These are phyloP conservation scores for Varanus salvator DNA, from an alignment of 2,113 vertebrate genomes.

Conservation along the genomic window DNA sequence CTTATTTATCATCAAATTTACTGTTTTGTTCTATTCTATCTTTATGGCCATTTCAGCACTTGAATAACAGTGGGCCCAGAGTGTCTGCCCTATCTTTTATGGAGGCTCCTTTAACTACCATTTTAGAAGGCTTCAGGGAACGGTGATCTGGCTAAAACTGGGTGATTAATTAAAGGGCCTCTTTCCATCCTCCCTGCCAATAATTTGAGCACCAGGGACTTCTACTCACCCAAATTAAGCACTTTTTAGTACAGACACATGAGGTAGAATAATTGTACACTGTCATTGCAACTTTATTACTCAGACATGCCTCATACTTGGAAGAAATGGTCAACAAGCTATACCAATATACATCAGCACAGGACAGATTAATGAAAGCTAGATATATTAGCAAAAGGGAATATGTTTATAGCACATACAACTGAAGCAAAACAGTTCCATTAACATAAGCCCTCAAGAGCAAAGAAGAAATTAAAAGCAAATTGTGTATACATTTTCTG, in stretches of 20 bases:
- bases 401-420: not conserved
- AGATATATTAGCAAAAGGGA: constrained; percentile 8
- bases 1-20: not conserved
- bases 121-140: not conserved
- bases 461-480: constrained; percentile 17
- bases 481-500: not conserved
- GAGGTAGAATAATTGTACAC: not conserved
- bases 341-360: not conserved
- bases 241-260: not conserved
- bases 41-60: not conserved
- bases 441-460: constrained; percentile 23
- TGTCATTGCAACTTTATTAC: not conserved
- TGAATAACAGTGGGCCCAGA: not conserved
- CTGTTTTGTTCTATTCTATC: not conserved
- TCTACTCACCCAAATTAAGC: not conserved
- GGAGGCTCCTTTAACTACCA: not conserved
- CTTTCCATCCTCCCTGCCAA: too few relatives aligned
- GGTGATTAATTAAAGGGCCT: not conserved
- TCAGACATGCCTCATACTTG: not conserved
- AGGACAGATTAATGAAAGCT: constrained; percentile 5
- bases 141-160: not conserved
- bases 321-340: not conserved
- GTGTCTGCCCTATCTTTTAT: not conserved
- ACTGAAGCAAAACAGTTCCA: not conserved
- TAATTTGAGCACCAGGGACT: not conserved